Evolutionary conservation across 1,140 invertebrate genomes (phyloP).

Genomic region (Idris sp.): DNA sequence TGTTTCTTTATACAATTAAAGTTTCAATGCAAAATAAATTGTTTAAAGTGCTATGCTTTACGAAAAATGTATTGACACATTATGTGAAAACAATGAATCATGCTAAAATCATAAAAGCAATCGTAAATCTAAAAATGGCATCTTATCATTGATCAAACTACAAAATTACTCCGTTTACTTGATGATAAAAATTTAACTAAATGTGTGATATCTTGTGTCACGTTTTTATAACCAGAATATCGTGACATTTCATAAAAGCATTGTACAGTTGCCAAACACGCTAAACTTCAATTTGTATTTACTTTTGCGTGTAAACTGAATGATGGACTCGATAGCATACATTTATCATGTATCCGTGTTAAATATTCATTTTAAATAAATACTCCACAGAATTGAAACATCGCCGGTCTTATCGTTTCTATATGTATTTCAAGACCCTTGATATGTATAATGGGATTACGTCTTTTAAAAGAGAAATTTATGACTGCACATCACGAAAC

Average conservation of each 20-base stretch:
- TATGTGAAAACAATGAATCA: too few relatives aligned
- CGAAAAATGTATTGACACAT: not conserved
- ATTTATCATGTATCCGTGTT: conserved; percentile 19
- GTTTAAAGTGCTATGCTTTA: too few relatives aligned
- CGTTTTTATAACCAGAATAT: conserved; percentile 4
- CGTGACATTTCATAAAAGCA: conserved; percentile 7
- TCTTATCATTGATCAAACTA: conserved; percentile 1
- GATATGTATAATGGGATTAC: conserved; percentile 30
- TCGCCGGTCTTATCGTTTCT: conserved; percentile 23
- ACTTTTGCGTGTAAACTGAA: conserved; percentile 11
- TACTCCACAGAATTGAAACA: conserved; percentile 9
- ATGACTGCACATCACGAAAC: conserved; percentile 4
- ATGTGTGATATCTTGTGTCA: conserved; percentile 11
- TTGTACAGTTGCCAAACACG: conserved; percentile 11
- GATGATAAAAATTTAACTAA: not conserved
- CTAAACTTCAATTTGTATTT: conserved; percentile 27
- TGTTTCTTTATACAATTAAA: too few relatives aligned
- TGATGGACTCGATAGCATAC: conserved; percentile 8
- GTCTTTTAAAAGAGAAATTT: conserved; percentile 12
- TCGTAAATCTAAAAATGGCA: not conserved
- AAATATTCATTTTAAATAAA: conserved; percentile 19
- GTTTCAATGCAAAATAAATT: too few relatives aligned
- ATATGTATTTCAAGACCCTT: conserved; percentile 13
- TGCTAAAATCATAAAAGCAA: not conserved
- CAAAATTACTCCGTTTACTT: conserved; percentile 8